Conservation (phyloP, 1,140 invertebrate species). For the Rhynchophorus ferrugineus region DNA sequence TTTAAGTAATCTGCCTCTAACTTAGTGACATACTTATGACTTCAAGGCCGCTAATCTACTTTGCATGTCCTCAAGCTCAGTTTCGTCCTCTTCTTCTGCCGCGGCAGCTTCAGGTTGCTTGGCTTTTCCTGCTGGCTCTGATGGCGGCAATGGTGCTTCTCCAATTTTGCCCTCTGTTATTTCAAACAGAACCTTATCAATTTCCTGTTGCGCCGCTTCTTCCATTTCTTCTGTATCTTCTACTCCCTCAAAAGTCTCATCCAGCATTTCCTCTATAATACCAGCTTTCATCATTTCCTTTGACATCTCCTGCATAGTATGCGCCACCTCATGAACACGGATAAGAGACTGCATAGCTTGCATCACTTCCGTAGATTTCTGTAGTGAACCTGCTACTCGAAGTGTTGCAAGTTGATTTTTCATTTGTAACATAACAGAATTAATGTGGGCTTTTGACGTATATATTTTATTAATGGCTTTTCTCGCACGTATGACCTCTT, state of each 20-base stretch:
- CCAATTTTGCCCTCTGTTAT: slow-evolving; percentile 58
- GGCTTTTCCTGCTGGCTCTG: slow-evolving; percentile 50
- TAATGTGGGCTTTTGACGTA: slow-evolving; percentile 94
- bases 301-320: slow-evolving; percentile 94
- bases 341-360: slow-evolving; percentile 91
- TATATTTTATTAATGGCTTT: slow-evolving; percentile 89
- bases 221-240: slow-evolving; percentile 88
- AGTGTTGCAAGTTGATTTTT: slow-evolving; percentile 78
- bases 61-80: slow-evolving; percentile 79
- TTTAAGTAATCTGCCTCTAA: neutral
- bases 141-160: slow-evolving; percentile 73
- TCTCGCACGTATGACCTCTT: slow-evolving; percentile 85
- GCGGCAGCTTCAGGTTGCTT: slow-evolving; percentile 44
- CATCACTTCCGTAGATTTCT: slow-evolving; percentile 62
- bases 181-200: slow-evolving; percentile 36
- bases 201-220: slow-evolving; percentile 68
- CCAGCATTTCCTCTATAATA: slow-evolving; percentile 99
- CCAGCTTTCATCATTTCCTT: slow-evolving; percentile 99
- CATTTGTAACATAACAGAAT: slow-evolving; percentile 95
- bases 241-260: slow-evolving; percentile 90
- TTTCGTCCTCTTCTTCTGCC: slow-evolving; percentile 61
- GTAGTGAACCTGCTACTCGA: slow-evolving; percentile 36
- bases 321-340: slow-evolving; percentile 85
- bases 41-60: slow-evolving; percentile 72
- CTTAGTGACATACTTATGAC: slow-evolving; percentile 48